Evolutionary conservation across 2,113 vertebrate genomes (phyloP).

Genomic region (Dasypus novemcinctus): DNA sequence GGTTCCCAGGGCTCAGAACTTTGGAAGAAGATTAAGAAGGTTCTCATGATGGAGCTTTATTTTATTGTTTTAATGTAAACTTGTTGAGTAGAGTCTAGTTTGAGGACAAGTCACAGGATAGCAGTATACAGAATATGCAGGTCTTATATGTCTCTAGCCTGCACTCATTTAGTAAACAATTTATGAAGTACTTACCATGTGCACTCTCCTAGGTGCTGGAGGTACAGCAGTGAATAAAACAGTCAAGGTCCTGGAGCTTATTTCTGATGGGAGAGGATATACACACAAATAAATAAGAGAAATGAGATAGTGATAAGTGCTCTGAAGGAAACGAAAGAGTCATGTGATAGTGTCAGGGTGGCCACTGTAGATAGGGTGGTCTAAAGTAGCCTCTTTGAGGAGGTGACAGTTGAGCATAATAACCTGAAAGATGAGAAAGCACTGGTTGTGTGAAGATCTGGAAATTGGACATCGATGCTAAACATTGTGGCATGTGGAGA

Average conservation of each 20-base stretch:
- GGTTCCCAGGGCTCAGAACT: slow-evolving; percentile 10
- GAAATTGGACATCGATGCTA: background rate
- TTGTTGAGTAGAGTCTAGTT: slow-evolving; percentile 18
- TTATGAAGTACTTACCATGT: background rate
- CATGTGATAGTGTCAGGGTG: background rate
- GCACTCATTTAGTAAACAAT: background rate
- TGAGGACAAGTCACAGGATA: slow-evolving; percentile 18
- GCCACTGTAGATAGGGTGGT: background rate
- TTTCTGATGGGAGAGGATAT: background rate
- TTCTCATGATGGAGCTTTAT: background rate
- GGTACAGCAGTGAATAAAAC: background rate
- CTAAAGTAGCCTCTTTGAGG: slow-evolving; percentile 1
- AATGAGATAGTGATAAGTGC: background rate
- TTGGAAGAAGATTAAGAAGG: slow-evolving; percentile 24
- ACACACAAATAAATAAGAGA: background rate
- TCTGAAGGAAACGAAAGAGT: slow-evolving; percentile 30
- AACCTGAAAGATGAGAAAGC: slow-evolving; percentile 36
- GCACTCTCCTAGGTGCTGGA: background rate
- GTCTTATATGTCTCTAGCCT: background rate
- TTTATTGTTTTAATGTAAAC: slow-evolving; percentile 36
- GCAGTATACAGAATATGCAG: background rate
- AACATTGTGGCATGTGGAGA: background rate
- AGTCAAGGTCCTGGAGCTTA: background rate
- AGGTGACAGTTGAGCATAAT: background rate
- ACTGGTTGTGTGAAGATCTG: background rate